Evolutionary conservation across 2,888 invertebrate species (phyloP), one percentile per base, ranked within the genome.

Genomic region (Neria commutata): DNA sequence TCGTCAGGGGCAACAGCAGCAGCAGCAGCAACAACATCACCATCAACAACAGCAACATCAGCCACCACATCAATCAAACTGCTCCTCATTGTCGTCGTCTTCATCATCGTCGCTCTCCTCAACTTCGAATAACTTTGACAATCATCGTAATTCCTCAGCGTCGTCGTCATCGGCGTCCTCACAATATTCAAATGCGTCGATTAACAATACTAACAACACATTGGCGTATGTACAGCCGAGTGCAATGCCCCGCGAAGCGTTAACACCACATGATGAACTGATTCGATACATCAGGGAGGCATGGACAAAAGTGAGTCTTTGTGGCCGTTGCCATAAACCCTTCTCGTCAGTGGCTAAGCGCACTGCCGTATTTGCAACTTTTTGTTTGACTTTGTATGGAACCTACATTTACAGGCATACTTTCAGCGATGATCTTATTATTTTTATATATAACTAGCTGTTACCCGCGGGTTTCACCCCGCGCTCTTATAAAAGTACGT

Each of bases 251-350:
- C 71, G 73, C 67, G 75, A 77, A 63, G 72, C 77, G 49, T 66
- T 80, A 56, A 79, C 81, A 55, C 83, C 82, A 63, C 91, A 92
- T 69, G 91, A 91, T 75, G 91, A 91, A 79, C 83, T 92, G 73
- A 91, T 92, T 68, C 89, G 88, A 75, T 92, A 90, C 75, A 90
- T 92, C 67, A 88, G 86, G 76, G 91, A 91, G 68, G 90, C 89
- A 58, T 90, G 90, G 90, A 87, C 85, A 79, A 88, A 88, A 84
- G 88, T 88, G 63, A 73, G 72, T 66, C 16, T 48, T 25, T 24
- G 23, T 4, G 3, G 11, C 19, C 3, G 23, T 3, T 19, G n/a
- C 19, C n/a, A 23, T 34, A 42, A 2, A 29, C 52, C 48, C 8
- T 17, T 33, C 37, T 29, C 29, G 34, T 45, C 25, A 11, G 10